Evolutionary conservation across 2,113 vertebrate species (phyloP).

Genomic region (Myrmecophaga tridactyla): DNA sequence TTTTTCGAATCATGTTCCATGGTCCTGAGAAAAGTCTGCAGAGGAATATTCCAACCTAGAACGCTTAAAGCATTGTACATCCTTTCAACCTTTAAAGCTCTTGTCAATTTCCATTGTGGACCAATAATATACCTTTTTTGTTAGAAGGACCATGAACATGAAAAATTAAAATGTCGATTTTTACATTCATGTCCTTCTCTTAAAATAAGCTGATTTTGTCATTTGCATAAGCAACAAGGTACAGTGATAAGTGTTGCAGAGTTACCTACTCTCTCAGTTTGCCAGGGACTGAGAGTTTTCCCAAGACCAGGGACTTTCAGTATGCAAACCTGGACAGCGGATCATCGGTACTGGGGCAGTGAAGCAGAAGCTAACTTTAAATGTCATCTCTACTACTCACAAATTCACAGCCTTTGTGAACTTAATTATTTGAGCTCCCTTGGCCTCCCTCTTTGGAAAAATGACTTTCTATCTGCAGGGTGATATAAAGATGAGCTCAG

Average conservation of each 20-base stretch:
- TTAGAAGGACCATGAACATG: background rate
- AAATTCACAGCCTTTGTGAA: accelerated
- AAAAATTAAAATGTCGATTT: background rate
- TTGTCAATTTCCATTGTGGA: background rate
- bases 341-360: background rate
- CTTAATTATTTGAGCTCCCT: accelerated
- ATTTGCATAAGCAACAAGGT: accelerated
- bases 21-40: background rate
- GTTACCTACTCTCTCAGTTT: background rate
- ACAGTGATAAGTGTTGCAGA: accelerated
- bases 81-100: background rate
- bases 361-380: background rate
- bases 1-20: accelerated
- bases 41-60: background rate
- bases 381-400: background rate
- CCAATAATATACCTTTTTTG: background rate
- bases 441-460: background rate
- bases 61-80: background rate
- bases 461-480: too few relatives aligned
- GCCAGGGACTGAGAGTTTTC: background rate
- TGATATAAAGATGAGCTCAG: background rate
- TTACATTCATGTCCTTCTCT: background rate
- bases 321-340: background rate
- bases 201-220: accelerated
- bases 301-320: background rate